Conservation (phyloP, 2,888 invertebrate species). For the Drosophila testacea region DNA sequence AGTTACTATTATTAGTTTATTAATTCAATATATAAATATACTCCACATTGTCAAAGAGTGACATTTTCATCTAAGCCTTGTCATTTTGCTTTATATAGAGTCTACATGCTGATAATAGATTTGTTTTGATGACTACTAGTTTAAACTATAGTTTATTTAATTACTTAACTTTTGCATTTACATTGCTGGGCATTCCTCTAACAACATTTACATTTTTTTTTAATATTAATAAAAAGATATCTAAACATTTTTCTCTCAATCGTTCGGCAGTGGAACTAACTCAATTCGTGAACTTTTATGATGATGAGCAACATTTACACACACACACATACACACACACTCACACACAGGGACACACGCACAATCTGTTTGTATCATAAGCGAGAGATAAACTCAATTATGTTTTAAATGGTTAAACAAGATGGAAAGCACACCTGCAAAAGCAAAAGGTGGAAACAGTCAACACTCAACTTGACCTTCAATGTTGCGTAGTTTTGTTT, state of each 20-base stretch:
- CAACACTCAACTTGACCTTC: constrained; percentile 57
- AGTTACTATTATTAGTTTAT: not conserved
- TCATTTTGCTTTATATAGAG: no score
- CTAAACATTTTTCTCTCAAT: not conserved
- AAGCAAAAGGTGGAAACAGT: constrained; percentile 3
- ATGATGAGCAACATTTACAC: constrained; percentile 20
- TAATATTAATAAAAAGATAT: not conserved
- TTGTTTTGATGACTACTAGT: not conserved
- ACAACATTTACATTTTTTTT: not conserved
- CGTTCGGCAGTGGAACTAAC: not conserved
- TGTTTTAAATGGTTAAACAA: constrained; percentile 51
- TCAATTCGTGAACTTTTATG: constrained; percentile 3
- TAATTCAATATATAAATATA: not conserved
- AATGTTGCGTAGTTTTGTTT: constrained; percentile 31
- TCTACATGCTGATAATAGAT: not conserved
- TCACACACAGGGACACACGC: constrained; percentile 10
- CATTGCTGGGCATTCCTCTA: not conserved
- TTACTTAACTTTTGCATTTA: not conserved
- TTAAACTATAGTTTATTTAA: not conserved
- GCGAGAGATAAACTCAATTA: constrained; percentile 52
- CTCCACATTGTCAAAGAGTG: not conserved
- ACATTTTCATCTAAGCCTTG: not conserved
- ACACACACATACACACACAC: constrained; percentile 6
- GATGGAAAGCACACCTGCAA: constrained; percentile 35
- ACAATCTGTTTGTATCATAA: constrained; percentile 21